Percentiles rank a stretch among this genome's conserved stretches.
These are phyloP conservation scores for Sigmodon hispidus DNA, from an alignment of 2,113 vertebrate species.

Conservation along the genomic window DNA sequence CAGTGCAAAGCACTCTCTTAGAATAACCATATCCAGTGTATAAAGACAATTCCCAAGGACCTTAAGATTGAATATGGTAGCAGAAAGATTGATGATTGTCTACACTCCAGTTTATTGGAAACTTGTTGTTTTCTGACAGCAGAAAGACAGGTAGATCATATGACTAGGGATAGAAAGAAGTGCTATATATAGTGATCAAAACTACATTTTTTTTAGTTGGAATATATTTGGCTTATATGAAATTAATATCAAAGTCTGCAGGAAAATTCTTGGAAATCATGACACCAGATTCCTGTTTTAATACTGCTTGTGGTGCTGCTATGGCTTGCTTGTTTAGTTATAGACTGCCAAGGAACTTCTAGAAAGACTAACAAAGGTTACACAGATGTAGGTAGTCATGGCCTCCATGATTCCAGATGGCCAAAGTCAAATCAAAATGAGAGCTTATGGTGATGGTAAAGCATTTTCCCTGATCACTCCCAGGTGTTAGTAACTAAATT, in stretches of 20 bases:
- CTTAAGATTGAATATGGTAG: background rate
- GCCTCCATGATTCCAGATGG: background rate
- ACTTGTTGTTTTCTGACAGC: background rate
- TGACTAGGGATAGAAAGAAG: background rate
- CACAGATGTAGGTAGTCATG: too few relatives aligned
- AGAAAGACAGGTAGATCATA: too few relatives aligned
- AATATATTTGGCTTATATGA: background rate
- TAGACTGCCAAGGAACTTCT: too few relatives aligned
- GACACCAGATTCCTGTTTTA: background rate
- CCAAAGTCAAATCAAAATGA: background rate
- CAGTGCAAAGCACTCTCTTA: background rate
- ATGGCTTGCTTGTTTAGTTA: background rate
- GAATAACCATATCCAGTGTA: background rate
- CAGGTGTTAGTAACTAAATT: too few relatives aligned
- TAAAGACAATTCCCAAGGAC: too few relatives aligned
- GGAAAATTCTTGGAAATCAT: background rate
- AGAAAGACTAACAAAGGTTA: background rate
- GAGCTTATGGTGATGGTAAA: too few relatives aligned
- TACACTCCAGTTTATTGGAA: background rate
- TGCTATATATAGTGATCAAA: background rate
- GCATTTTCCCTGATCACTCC: background rate
- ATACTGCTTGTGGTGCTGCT: background rate
- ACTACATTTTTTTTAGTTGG: background rate
- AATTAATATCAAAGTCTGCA: background rate
- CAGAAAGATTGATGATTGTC: background rate